Conservation (phyloP, 2,888 invertebrate species). For the Erannis defoliaria region DNA sequence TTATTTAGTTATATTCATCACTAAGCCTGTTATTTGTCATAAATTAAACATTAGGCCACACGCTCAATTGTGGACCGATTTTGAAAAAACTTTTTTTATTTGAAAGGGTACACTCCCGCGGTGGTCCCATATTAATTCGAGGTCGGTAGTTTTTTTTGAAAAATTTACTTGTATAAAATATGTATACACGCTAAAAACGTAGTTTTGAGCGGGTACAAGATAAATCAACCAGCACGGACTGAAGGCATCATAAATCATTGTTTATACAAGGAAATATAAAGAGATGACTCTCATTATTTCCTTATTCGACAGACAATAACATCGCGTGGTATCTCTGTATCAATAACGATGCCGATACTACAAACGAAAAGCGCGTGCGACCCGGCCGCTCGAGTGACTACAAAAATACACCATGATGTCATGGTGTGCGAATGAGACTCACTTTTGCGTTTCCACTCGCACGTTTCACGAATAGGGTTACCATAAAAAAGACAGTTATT, state of each 20-base stretch:
- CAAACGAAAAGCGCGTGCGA: slow-evolving; percentile 73
- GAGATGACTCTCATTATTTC: slow-evolving; percentile 37
- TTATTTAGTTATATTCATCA: too few species aligned
- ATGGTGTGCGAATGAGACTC: slow-evolving; percentile 77
- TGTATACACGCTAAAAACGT: too few species aligned
- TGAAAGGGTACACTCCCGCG: too few species aligned
- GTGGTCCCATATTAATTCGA: too few species aligned
- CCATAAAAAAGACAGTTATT: slow-evolving; percentile 18
- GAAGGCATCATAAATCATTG: slow-evolving; percentile 18
- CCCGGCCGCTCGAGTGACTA: slow-evolving; percentile 71
- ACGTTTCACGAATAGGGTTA: slow-evolving; percentile 41
- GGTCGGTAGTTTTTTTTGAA: too few species aligned
- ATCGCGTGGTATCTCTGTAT: slow-evolving; percentile 54
- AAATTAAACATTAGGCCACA: too few species aligned
- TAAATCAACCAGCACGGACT: slow-evolving; percentile 15
- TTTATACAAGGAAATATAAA: slow-evolving; percentile 24
- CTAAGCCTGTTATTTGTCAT: too few species aligned
- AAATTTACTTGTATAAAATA: too few species aligned
- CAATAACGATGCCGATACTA: slow-evolving; percentile 71
- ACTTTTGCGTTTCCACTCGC: slow-evolving; percentile 55
- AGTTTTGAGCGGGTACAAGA: slow-evolving; percentile 4
- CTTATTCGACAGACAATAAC: slow-evolving; percentile 47
- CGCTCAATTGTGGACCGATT: too few species aligned
- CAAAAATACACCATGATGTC: slow-evolving; percentile 86
- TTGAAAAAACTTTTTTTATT: too few species aligned